Evolutionary conservation across 1,140 invertebrate genomes (phyloP), one percentile per base, ranked within the genome.

Genomic region (Helicorthomorpha holstii): DNA sequence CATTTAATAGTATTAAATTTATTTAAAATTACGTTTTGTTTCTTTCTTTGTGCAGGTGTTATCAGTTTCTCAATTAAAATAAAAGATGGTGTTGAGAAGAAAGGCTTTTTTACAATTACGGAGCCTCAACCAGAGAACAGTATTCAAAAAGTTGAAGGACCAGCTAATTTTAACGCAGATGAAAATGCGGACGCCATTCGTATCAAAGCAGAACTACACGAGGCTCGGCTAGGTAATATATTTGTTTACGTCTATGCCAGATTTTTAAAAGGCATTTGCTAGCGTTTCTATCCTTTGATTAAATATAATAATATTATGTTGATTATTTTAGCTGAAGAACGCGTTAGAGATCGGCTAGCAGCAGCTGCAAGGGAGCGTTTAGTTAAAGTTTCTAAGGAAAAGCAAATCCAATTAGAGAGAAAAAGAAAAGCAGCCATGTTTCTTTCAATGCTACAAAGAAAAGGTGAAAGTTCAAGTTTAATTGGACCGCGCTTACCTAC

Each of bases 321-420:
- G 29, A 16, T 34, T 34, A 16, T 34, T 34, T 34, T 34, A 34
- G 29, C 29, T 34, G 29, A 34, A 49, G 22, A 16, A 24, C 23
- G 47, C 49, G 61, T 80, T 1, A 80, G 74, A 60, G 78, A 82
- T 53, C 76, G 74, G 57, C 57, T 81, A 50, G 72, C 75, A 7
- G 68, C 69, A 41, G 75, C 75, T 2, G 74, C 75, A 1, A 60
- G 76, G 2, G 79, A 78, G 44, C 79, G 79, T 58, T 55, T 80
- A 38, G 66, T 69, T 3, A 67, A 70, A 1, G 69, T 69, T 2
- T 69, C 72, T 7, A 73, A 72, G 51, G 77, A 84, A 57, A 75
- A 77, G 59, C 78, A 80, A 46, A 58, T 83, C 2, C 81, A 85
- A 59, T 60, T 78, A 25, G 82, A 85, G 60, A 66, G 83, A 3